Evolutionary conservation across 2,888 invertebrate species (phyloP), one percentile per base, ranked within the genome.

Genomic region (Pseudococcus viburni): DNA sequence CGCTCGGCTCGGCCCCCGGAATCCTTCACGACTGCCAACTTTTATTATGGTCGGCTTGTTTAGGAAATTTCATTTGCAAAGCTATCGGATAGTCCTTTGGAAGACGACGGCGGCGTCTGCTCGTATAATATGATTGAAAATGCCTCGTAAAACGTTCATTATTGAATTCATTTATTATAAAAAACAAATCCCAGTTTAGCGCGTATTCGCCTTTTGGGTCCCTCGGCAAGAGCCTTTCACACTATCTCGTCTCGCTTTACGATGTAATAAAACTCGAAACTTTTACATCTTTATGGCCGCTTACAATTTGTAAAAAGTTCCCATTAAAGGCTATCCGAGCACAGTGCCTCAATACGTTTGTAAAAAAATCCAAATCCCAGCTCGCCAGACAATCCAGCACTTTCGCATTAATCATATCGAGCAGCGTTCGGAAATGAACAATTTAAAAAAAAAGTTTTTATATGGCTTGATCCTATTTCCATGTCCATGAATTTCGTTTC

Each of bases 141-240:
- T 77, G 77, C 77, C 77, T 77, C 77, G 77, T 77, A 77, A 77
- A 77, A 77, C 77, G 77, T 42, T 77, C 77, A 77, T 77, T 42
- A 77, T 42, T 77, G 77, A 77, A 77, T 77, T 77, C 77, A 77
- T 77, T 39, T 42, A 77, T 39, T 77, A 39, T 39, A 77, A 77
- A 77, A 77, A 77, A 77, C 68, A 68, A 68, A 68, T 68, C 68
- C 68, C 68, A 68, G 68, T 68, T 68, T 68, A 68, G 68, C 68
- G 26, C 68, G 68, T 26, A 1, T 68, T 55, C n/a, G 15, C 19
- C 64, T 64, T 64, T 51, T 12, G 48, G 2, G 12, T 51, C n/a
- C 55, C n/a, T 17, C 55, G 17, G 15, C n/a, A n/a, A n/a, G 55
- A n/a, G 55, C 55, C 55, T 55, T 55, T 55, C 55, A 55, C 55